These are phyloP conservation scores for Trisateles emortualis DNA, from an alignment of 2,888 invertebrate species.

Conservation along the genomic window DNA sequence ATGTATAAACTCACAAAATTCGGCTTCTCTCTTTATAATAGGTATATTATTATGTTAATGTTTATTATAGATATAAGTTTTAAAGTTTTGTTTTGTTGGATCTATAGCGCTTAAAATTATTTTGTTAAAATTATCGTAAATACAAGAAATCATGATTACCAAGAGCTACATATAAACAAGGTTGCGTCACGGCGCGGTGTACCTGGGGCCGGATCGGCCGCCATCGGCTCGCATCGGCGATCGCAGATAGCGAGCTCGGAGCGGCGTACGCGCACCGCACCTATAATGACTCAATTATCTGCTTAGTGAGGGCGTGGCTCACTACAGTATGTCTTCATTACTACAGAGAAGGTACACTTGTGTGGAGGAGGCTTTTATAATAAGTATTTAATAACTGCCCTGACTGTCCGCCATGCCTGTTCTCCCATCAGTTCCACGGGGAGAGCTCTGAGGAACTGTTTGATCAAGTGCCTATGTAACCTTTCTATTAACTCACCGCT, in stretches of 20 bases:
- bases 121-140: conserved; percentile 9
- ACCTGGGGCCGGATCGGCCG: conserved; percentile 65
- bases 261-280: conserved; percentile 72
- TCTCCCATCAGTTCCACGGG: too few species aligned
- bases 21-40: too few species aligned
- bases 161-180: conserved; percentile 15
- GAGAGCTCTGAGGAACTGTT: too few species aligned
- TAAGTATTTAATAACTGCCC: too few species aligned
- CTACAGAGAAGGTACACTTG: conserved; percentile 48
- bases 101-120: background rate
- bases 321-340: conserved; percentile 83
- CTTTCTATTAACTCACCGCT: too few species aligned
- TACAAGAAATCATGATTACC: conserved; percentile 15
- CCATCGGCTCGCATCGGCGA: conserved; percentile 58
- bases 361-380: conserved; percentile 49
- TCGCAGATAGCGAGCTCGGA: conserved; percentile 65
- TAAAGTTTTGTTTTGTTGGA: too few species aligned
- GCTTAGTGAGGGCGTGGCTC: conserved; percentile 82
- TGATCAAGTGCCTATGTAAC: too few species aligned
- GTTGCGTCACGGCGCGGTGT: conserved; percentile 42
- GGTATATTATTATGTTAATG: too few species aligned
- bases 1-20: too few species aligned
- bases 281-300: conserved; percentile 87
- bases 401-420: too few species aligned
- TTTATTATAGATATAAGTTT: too few species aligned